These are phyloP conservation scores for Ondatra zibethicus DNA, from an alignment of 2,113 vertebrate genomes.

Conservation along the genomic window DNA sequence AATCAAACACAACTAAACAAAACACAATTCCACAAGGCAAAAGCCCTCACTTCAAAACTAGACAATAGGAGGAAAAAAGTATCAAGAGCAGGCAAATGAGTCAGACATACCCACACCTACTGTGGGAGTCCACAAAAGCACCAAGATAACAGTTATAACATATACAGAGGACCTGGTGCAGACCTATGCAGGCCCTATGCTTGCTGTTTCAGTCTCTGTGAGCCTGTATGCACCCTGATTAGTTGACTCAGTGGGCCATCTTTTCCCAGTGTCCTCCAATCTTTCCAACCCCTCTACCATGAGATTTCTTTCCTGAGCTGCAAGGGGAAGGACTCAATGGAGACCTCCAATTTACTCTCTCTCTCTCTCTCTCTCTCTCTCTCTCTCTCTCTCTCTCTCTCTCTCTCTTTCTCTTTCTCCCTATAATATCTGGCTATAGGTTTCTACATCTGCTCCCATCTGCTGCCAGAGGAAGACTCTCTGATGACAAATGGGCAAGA, in stretches of 20 bases:
- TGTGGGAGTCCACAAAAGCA: not conserved
- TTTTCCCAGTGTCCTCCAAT: not conserved
- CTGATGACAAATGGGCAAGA: not conserved
- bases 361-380: not conserved
- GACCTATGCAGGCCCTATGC: fast-evolving
- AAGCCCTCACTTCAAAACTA: not conserved
- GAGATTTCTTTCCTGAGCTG: not conserved
- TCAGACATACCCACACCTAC: not conserved
- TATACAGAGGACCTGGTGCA: not conserved
- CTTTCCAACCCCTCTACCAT: not conserved
- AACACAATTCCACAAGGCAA: not conserved
- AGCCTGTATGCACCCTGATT: not conserved
- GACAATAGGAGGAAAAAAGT: not conserved
- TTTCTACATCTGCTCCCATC: not conserved
- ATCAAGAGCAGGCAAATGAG: not conserved
- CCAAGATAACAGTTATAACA: not conserved
- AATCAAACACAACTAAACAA: not conserved
- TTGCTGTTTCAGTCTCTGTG: not conserved
- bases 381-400: not conserved
- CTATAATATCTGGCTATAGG: not conserved
- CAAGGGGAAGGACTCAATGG: not conserved
- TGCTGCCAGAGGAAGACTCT: not conserved
- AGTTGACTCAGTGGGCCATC: not conserved
- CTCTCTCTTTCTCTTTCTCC: not conserved
- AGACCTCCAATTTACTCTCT: not conserved